phyloP scores from a whole-genome alignment of 2,797 vertebrate species.

The Falco rusticolus region DNA sequence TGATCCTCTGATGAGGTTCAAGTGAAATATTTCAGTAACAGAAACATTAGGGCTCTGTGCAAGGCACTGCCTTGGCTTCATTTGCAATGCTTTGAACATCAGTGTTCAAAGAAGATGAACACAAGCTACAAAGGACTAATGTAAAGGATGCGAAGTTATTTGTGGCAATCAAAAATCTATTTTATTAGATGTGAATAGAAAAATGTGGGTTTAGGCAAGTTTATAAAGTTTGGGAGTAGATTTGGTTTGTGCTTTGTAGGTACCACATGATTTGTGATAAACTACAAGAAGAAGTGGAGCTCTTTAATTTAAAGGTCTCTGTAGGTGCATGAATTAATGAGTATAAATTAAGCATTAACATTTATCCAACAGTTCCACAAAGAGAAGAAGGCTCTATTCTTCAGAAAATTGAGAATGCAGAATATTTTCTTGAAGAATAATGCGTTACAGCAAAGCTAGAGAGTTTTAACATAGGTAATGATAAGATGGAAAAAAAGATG shows the following conservation, averaged over 20 bases:
- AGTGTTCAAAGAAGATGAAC: neutral
- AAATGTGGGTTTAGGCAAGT: neutral
- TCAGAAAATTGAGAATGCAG: neutral
- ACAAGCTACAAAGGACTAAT: neutral
- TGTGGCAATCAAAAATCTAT: neutral
- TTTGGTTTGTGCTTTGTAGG: neutral
- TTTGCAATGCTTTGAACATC: neutral
- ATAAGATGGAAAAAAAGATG: neutral
- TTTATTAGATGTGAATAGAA: neutral
- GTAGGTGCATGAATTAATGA: neutral
- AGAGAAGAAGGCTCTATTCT: neutral
- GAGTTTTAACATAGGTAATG: neutral
- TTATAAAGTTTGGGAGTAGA: neutral
- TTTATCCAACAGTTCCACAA: neutral
- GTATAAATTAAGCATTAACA: neutral
- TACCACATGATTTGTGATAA: neutral
- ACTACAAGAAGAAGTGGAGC: neutral
- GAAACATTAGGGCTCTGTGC: neutral
- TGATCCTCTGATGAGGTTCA: neutral
- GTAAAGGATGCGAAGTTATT: neutral
- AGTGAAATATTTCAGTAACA: neutral
- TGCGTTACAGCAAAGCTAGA: neutral
- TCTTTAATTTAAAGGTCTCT: neutral
- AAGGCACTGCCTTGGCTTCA: neutral
- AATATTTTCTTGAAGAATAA: neutral